Conservation (phyloP, 2,888 invertebrate species). For the Drosophila birchii region DNA sequence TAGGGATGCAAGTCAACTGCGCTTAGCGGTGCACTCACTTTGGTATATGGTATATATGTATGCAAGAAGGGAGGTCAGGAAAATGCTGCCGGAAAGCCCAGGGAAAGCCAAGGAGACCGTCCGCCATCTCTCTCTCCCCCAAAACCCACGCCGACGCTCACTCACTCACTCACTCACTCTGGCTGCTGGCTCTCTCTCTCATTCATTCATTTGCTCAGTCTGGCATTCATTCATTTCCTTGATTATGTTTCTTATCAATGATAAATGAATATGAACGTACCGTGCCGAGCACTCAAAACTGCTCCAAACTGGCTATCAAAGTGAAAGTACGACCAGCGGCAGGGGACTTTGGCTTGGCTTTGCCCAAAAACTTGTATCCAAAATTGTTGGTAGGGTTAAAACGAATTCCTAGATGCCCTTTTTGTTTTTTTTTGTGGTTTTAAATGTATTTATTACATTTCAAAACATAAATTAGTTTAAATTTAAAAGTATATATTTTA, state of each 20-base stretch:
- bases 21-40: constrained; percentile 51
- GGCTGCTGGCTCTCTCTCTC: constrained; percentile 41
- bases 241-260: constrained; percentile 79
- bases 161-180: constrained; percentile 73
- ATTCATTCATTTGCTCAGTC: constrained; percentile 79
- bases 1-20: constrained; percentile 49
- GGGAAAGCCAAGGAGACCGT: constrained; percentile 7
- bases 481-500: background rate
- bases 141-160: constrained; percentile 34
- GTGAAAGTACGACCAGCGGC: constrained; percentile 67
- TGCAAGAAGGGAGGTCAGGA: background rate
- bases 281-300: constrained; percentile 63
- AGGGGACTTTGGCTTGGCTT: constrained; percentile 17
- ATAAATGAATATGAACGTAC: constrained; percentile 77
- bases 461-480: too few species aligned
- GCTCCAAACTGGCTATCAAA: constrained; percentile 62
- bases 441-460: background rate
- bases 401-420: background rate
- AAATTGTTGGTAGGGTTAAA: background rate
- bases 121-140: constrained; percentile 3
- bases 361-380: background rate
- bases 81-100: constrained; percentile 5
- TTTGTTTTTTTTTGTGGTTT: background rate
- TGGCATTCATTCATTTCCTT: constrained; percentile 79
- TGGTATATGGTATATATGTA: background rate